Evolutionary conservation across 2,888 invertebrate species (phyloP).

Genomic region (Tipula helvola): DNA sequence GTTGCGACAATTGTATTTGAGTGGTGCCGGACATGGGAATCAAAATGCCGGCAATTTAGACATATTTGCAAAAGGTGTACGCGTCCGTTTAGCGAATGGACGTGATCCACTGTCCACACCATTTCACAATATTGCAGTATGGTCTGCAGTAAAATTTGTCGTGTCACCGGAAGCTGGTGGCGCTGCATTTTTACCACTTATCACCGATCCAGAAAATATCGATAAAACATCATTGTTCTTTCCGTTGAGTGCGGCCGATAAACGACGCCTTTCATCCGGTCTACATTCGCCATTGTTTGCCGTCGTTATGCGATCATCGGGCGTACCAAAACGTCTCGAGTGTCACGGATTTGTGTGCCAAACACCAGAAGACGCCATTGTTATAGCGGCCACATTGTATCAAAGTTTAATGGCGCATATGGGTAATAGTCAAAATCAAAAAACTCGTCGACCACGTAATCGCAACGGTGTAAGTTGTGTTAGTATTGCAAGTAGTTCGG

Average conservation of each 20-base stretch:
- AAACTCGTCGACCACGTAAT: slow-evolving; percentile 49
- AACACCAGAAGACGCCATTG: slow-evolving; percentile 80
- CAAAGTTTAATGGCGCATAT: slow-evolving; percentile 76
- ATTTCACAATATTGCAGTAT: slow-evolving; percentile 83
- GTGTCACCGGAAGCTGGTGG: slow-evolving; percentile 48
- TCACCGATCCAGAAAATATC: slow-evolving; percentile 67
- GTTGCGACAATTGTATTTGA: slow-evolving; percentile 54
- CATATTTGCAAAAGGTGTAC: slow-evolving; percentile 45
- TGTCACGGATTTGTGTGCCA: slow-evolving; percentile 87
- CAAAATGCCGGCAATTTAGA: slow-evolving; percentile 29
- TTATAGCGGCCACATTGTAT: slow-evolving; percentile 82
- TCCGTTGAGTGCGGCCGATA: slow-evolving; percentile 31
- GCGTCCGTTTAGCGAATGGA: slow-evolving; percentile 50
- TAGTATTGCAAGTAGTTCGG: slow-evolving; percentile 55
- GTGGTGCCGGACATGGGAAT: slow-evolving; percentile 28
- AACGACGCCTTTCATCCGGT: slow-evolving; percentile 34
- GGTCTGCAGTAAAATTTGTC: slow-evolving; percentile 83
- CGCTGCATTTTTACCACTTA: slow-evolving; percentile 69
- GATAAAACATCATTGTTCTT: slow-evolving; percentile 58
- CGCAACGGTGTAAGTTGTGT: slow-evolving; percentile 65
- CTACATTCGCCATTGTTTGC: slow-evolving; percentile 77
- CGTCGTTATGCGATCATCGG: slow-evolving; percentile 71
- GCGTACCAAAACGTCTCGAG: slow-evolving; percentile 65
- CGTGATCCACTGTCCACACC: slow-evolving; percentile 56
- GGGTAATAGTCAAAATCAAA: slow-evolving; percentile 36